phyloP scores from a whole-genome alignment of 2,888 invertebrate species.

The Dynastes grantii region DNA sequence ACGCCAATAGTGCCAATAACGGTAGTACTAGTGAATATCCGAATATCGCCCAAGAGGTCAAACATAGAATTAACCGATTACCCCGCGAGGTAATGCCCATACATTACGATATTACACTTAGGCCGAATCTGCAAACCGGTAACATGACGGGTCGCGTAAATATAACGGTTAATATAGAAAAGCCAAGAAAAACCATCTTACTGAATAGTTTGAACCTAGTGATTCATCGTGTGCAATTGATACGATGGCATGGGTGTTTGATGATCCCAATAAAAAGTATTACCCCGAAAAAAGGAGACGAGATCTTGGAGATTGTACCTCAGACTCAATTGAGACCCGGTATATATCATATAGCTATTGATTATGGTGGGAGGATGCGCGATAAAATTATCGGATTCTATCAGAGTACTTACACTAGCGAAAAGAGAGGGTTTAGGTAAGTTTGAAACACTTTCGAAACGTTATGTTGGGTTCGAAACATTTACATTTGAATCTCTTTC shows the following conservation, averaged over 20 bases:
- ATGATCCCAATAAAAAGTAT: neutral
- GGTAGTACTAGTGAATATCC: neutral
- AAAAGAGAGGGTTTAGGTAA: constrained; percentile 6
- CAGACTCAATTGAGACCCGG: constrained; percentile 1
- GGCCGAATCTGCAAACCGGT: constrained; percentile 77
- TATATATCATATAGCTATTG: constrained; percentile 65
- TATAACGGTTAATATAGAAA: constrained; percentile 71
- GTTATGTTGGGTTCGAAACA: no score
- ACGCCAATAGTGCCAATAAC: neutral
- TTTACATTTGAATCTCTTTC: no score
- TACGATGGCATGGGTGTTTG: constrained; percentile 32
- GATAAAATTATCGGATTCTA: constrained; percentile 76
- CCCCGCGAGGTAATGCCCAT: constrained; percentile 75
- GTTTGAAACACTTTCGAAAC: neutral
- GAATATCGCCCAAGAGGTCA: neutral
- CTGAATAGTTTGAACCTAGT: constrained; percentile 72
- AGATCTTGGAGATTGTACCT: constrained; percentile 12
- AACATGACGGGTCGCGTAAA: constrained; percentile 75
- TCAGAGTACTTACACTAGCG: constrained; percentile 28
- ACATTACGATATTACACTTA: constrained; percentile 77
- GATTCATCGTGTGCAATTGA: constrained; percentile 70
- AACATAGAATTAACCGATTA: constrained; percentile 70
- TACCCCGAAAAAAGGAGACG: neutral
- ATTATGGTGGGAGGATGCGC: constrained; percentile 72
- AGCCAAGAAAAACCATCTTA: constrained; percentile 66